Base-by-base conservation (phyloP, 2,888 invertebrate genomes). In the Isoperla grammatica region DNA sequence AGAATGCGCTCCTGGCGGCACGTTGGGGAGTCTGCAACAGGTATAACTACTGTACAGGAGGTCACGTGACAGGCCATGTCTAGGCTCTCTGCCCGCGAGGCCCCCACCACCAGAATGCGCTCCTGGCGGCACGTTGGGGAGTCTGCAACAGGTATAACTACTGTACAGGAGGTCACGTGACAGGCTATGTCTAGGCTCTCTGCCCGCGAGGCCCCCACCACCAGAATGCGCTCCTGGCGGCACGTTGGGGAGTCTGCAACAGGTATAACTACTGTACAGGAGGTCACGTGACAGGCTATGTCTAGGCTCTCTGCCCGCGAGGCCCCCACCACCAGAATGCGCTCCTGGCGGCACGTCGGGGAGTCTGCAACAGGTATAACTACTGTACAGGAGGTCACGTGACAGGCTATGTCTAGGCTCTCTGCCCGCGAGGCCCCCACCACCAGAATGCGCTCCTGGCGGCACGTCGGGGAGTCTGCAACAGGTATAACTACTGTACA, bases 351-450 rank as follows among this genome's bases (percentile, higher is more conserved):
- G 74, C 93, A 94, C 55, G 88, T 87, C 19, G 93, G 93, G 12
- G 90, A 85, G 73, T 90, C 93, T 93, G 80, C 4, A 77, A 69
- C 92, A n/a, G n/a, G n/a, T n/a, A n/a, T n/a, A n/a, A n/a, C n/a
- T n/a, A n/a, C n/a, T n/a, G n/a, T n/a, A n/a, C n/a, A n/a, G 11
- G 94, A 90, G 75, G 93, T 92, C 70, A 94, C 88, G 77, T 89
- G 90, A 76, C 94, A 95, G 62, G 85, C 82, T 69, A 94, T 89
- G 74, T 91, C 87, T 67, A 92, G 85, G 59, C 86, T 85, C 78
- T 94, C 94, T 65, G 89, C 89, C 59, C 90, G 81, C 64, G 92
- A 92, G 63, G 93, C 93, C 17, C 94, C 94, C 69, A 93, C 90
- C 71, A 92, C 86, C 63, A 87, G 78, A 67, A 89, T 85, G 67